Conservation (phyloP, 2,888 invertebrate genomes). For the Cataglyphis altisquamis region DNA sequence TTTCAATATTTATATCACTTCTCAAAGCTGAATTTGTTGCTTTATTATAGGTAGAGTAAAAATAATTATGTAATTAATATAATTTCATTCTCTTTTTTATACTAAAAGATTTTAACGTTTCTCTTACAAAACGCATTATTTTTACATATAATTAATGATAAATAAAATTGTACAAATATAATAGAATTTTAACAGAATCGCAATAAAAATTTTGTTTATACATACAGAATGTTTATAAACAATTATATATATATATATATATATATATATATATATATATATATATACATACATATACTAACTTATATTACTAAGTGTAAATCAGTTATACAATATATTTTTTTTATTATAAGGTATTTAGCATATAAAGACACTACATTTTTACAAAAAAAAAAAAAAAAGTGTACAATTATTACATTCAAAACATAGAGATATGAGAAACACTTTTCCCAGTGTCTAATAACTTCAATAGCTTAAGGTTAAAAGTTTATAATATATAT, state of each 20-base stretch:
- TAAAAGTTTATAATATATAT: constrained; percentile 44
- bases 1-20: constrained; percentile 22
- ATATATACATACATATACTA: neutral
- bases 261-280: neutral
- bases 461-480: constrained; percentile 34
- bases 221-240: constrained; percentile 1
- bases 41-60: constrained; percentile 8
- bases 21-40: neutral
- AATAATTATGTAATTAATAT: constrained; percentile 19
- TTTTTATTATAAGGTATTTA: constrained; percentile 29
- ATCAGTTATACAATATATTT: constrained; percentile 32
- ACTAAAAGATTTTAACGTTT: neutral
- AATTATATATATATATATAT: neutral
- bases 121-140: neutral
- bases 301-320: constrained; percentile 15
- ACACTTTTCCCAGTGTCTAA: constrained; percentile 15
- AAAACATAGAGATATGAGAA: constrained; percentile 45
- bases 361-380: constrained; percentile 25
- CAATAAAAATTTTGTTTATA: neutral
- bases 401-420: constrained; percentile 28
- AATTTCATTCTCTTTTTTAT: neutral
- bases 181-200: constrained; percentile 14
- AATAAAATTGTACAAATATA: constrained; percentile 5
- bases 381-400: constrained; percentile 12
- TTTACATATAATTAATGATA: constrained; percentile 14